phyloP scores from a whole-genome alignment of 2,797 vertebrate genomes.

The Alectoris magna region DNA sequence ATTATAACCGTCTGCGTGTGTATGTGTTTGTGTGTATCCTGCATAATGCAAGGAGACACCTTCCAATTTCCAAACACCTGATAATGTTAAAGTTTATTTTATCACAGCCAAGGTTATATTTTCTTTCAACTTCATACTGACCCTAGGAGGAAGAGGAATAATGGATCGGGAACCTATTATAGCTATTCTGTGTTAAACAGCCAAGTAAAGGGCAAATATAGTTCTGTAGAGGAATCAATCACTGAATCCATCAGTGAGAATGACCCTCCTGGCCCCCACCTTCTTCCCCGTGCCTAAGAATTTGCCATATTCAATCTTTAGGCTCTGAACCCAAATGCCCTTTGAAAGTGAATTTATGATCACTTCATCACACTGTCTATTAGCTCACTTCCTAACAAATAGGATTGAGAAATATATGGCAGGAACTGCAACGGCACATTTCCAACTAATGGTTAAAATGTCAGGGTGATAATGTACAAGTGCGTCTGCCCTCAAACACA shows the following conservation, averaged over 20 bases:
- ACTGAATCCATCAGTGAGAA: slow-evolving; percentile 69
- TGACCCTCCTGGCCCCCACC: slow-evolving; percentile 67
- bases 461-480: slow-evolving; percentile 71
- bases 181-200: slow-evolving; percentile 68
- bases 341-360: slow-evolving; percentile 77
- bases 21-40: slow-evolving; percentile 29
- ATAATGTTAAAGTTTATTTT: slow-evolving; percentile 72
- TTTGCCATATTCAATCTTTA: slow-evolving; percentile 70
- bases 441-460: slow-evolving; percentile 78
- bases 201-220: slow-evolving; percentile 71
- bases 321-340: slow-evolving; percentile 70
- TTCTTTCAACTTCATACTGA: slow-evolving; percentile 64
- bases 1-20: slow-evolving; percentile 29
- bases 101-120: slow-evolving; percentile 65
- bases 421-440: slow-evolving; percentile 58
- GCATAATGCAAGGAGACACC: slow-evolving; percentile 53
- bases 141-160: slow-evolving; percentile 69
- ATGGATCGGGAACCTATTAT: slow-evolving; percentile 62
- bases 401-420: slow-evolving; percentile 68
- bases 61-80: slow-evolving; percentile 66
- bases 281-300: slow-evolving; percentile 57
- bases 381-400: slow-evolving; percentile 67
- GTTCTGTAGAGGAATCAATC: slow-evolving; percentile 72
- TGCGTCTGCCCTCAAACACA: slow-evolving; percentile 64
- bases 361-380: slow-evolving; percentile 61